These are phyloP conservation scores for Acanthurus tractus DNA, from an alignment of 2,797 vertebrate species.

Conservation along the genomic window DNA sequence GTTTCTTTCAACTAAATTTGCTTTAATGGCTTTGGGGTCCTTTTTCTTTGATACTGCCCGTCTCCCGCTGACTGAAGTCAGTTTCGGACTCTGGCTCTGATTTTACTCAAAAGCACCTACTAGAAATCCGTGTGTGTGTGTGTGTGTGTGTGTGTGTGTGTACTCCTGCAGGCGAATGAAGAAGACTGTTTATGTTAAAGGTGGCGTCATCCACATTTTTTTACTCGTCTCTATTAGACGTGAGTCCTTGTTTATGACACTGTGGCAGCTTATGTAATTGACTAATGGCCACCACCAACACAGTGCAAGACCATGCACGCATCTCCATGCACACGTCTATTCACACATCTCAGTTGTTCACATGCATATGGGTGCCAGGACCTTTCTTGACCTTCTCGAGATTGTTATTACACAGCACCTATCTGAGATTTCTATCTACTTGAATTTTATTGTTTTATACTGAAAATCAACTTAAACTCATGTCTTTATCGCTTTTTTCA, in stretches of 20 bases:
- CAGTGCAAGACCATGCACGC: constrained; percentile 6
- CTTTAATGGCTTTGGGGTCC: constrained; percentile 63
- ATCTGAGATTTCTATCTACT: not conserved
- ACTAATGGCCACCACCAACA: constrained; percentile 51
- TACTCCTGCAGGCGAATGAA: constrained; percentile 26
- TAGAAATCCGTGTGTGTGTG: constrained; percentile 43
- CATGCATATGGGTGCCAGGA: not conserved
- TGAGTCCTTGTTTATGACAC: constrained; percentile 64
- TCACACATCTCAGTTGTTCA: constrained; percentile 26
- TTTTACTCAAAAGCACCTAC: constrained; percentile 48
- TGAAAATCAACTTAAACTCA: not conserved
- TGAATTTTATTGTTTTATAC: not conserved
- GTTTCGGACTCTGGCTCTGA: constrained; percentile 30
- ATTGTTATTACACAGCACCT: constrained; percentile 20
- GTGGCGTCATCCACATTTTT: constrained; percentile 61
- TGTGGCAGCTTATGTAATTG: constrained; percentile 68
- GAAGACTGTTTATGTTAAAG: constrained; percentile 71
- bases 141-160: not conserved
- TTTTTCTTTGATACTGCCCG: constrained; percentile 67
- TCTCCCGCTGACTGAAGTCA: constrained; percentile 30
- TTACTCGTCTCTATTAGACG: constrained; percentile 45
- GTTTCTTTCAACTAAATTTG: constrained; percentile 50
- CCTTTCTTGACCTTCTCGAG: not conserved
- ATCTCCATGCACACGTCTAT: no score
- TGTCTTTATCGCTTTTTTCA: constrained; percentile 68